Percentiles rank a stretch among this genome's conserved stretches.
phyloP scores from a whole-genome alignment of 2,797 vertebrate genomes.

The Limnodromus scolopaceus region DNA sequence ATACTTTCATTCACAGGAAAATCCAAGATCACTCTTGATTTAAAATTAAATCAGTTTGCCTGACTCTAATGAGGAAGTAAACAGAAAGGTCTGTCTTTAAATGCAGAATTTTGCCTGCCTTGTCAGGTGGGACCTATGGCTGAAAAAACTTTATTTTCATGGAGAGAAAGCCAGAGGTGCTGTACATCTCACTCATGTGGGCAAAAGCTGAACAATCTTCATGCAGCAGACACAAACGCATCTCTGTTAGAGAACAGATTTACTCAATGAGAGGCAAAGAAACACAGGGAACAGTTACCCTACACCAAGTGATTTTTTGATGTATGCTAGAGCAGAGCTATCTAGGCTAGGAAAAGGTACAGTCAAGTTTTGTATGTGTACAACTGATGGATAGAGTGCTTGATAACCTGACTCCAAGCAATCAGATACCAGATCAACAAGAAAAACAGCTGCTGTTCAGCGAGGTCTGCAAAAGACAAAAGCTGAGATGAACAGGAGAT shows the following conservation, averaged over 20 bases:
- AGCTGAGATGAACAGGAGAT: not conserved
- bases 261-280: not conserved
- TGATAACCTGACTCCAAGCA: not conserved
- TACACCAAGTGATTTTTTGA: not conserved
- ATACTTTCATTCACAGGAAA: not conserved
- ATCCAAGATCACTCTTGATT: not conserved
- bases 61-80: not conserved
- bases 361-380: not conserved
- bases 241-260: not conserved
- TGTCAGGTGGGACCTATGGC: not conserved
- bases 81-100: not conserved
- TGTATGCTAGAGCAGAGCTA: not conserved
- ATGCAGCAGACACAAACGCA: accelerated
- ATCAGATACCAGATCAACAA: not conserved
- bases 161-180: not conserved
- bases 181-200: accelerated
- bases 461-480: not conserved
- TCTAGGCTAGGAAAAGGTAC: not conserved
- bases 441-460: not conserved
- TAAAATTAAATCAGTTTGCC: not conserved
- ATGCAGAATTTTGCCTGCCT: not conserved
- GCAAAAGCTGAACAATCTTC: accelerated
- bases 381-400: not conserved
- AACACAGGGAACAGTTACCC: not conserved
- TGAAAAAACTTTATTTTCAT: not conserved